Evolutionary conservation across 2,888 invertebrate species (phyloP).

Genomic region (Operophtera brumata): DNA sequence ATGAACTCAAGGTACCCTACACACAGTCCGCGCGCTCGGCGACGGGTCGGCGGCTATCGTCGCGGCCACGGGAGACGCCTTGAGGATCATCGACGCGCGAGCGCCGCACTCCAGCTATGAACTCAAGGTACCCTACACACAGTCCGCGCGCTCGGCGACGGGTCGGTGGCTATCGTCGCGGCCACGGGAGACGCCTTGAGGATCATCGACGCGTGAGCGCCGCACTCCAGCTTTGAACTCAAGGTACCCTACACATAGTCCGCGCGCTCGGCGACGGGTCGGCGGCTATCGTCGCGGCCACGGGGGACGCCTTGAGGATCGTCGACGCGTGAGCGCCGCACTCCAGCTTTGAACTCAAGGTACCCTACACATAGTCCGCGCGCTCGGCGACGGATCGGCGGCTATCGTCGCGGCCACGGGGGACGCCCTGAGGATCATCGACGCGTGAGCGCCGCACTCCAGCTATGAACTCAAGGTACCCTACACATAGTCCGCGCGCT

Average conservation of each 20-base stretch:
- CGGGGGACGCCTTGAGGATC: conserved; percentile 93
- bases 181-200: conserved; percentile 95
- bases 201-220: conserved; percentile 91
- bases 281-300: conserved; percentile 87
- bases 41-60: conserved; percentile 89
- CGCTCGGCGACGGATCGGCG: no score
- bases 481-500: not conserved
- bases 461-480: conserved; percentile 91
- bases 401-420: conserved; percentile 92
- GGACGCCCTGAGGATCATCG: conserved; percentile 93
- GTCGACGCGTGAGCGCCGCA: conserved; percentile 91
- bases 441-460: conserved; percentile 89
- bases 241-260: conserved; percentile 77
- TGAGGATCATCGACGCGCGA: conserved; percentile 93
- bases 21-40: conserved; percentile 82
- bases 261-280: no score
- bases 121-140: conserved; percentile 82
- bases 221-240: conserved; percentile 91
- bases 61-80: conserved; percentile 93
- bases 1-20: conserved; percentile 88
- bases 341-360: conserved; percentile 93
- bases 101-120: conserved; percentile 90
- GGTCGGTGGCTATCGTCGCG: conserved; percentile 88
- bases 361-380: conserved; percentile 39
- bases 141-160: conserved; percentile 87